Percentiles rank a stretch among this genome's conserved stretches.
Conservation (phyloP, 1,140 invertebrate species). For the Leptinotarsa undecemlineata region DNA sequence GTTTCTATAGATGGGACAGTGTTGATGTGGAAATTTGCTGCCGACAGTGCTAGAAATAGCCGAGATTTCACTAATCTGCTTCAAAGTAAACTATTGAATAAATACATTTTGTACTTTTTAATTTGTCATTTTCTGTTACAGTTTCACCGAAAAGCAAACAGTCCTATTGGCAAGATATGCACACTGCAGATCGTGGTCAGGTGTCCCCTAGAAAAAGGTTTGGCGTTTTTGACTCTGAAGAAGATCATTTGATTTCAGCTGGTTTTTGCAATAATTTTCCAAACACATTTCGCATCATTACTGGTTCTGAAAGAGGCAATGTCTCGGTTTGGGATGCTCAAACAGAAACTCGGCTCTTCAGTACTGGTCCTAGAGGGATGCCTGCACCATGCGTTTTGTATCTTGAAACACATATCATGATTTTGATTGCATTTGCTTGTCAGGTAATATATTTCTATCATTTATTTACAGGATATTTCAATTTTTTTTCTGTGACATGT, state of each 20-base stretch:
- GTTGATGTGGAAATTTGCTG: slow-evolving; percentile 36
- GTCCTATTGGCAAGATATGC: slow-evolving; percentile 31
- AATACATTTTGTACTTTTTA: neutral
- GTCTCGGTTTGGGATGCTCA: slow-evolving; percentile 18
- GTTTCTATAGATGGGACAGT: slow-evolving; percentile 34
- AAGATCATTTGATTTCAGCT: slow-evolving; percentile 21
- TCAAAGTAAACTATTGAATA: neutral
- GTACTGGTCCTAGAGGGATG: neutral
- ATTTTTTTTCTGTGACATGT: neutral
- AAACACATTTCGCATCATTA: slow-evolving; percentile 4
- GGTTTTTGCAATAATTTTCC: slow-evolving; percentile 24
- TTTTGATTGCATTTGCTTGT: neutral
- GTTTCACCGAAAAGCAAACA: slow-evolving; percentile 36
- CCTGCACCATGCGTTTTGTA: slow-evolving; percentile 18
- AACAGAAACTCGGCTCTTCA: neutral
- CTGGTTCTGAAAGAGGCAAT: slow-evolving; percentile 12
- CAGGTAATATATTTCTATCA: neutral
- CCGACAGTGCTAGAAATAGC: slow-evolving; percentile 24
- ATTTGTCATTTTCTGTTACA: slow-evolving; percentile 10
- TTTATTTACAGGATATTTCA: too few species aligned
- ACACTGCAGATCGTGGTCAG: slow-evolving; percentile 28
- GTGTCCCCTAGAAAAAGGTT: slow-evolving; percentile 21
- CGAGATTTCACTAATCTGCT: slow-evolving; percentile 8
- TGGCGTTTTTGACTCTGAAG: neutral
- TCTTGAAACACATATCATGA: neutral